phyloP scores from a whole-genome alignment of 2,113 vertebrate species.

The Vireo altiloquus region DNA sequence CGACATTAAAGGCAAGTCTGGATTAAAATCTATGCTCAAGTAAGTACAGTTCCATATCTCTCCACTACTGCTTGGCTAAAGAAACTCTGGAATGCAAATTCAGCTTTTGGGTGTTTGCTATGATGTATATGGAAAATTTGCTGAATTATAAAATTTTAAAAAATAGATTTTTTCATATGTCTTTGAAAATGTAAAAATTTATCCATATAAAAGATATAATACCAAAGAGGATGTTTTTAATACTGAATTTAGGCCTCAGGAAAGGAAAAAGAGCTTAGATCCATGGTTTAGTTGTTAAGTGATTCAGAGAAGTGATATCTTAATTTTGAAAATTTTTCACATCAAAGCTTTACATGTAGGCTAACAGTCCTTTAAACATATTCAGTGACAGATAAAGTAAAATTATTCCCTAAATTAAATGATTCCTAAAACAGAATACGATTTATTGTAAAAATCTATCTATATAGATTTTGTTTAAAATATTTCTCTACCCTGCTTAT shows the following conservation, averaged over 20 bases:
- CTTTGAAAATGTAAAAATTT: not conserved
- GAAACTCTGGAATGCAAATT: not conserved
- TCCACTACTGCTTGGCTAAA: not conserved
- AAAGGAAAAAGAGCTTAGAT: not conserved
- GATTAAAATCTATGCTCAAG: not conserved
- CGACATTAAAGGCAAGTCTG: not conserved
- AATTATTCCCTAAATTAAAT: not conserved
- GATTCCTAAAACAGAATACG: not conserved
- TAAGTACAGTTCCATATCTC: not conserved
- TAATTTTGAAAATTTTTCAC: not conserved
- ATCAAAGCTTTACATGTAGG: not conserved
- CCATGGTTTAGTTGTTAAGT: not conserved
- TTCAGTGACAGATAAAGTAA: not conserved
- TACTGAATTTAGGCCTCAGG: not conserved
- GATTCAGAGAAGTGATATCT: not conserved
- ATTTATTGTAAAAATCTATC: not conserved
- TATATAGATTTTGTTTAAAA: not conserved
- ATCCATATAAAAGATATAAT: not conserved
- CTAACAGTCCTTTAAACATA: not conserved
- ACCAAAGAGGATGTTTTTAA: not conserved
- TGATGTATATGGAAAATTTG: not conserved
- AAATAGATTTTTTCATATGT: not conserved
- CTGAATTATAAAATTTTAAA: not conserved
- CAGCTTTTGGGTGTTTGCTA: not conserved
- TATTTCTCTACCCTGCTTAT: not conserved